Conservation (phyloP, 2,113 vertebrate species). For the Hucho hucho region DNA sequence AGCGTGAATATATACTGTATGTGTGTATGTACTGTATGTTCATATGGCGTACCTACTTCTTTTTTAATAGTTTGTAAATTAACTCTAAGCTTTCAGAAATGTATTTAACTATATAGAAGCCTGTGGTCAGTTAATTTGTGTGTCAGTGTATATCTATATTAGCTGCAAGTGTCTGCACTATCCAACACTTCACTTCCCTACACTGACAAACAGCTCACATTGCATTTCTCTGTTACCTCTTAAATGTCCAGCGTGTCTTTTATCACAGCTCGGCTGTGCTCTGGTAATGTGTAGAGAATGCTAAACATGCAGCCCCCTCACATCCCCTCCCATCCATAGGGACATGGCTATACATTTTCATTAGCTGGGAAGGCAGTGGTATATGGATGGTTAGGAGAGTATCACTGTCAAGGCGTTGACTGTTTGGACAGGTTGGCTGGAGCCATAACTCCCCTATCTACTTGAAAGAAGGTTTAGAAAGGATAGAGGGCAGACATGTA, state of each 20-base stretch:
- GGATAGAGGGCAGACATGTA: too few relatives aligned
- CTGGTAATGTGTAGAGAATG: neutral
- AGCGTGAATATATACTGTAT: too few relatives aligned
- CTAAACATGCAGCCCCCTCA: neutral
- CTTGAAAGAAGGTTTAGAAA: too few relatives aligned
- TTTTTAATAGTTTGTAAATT: too few relatives aligned
- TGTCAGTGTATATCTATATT: neutral
- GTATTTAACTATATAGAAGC: neutral
- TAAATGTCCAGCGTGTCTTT: neutral
- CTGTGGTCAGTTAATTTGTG: neutral
- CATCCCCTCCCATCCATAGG: too few relatives aligned
- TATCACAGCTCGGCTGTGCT: neutral
- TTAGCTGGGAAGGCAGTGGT: too few relatives aligned
- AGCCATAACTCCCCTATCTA: too few relatives aligned
- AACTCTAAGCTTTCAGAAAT: neutral
- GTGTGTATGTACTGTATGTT: neutral
- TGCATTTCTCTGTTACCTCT: conserved; percentile 1
- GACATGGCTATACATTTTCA: too few relatives aligned
- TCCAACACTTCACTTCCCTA: neutral
- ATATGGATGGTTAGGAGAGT: too few relatives aligned
- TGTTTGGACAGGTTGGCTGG: too few relatives aligned
- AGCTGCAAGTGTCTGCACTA: neutral
- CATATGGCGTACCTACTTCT: neutral
- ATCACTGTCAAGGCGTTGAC: too few relatives aligned
- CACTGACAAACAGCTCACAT: neutral